phyloP scores from a whole-genome alignment of 2,113 vertebrate genomes.

The Apeltes quadracus region DNA sequence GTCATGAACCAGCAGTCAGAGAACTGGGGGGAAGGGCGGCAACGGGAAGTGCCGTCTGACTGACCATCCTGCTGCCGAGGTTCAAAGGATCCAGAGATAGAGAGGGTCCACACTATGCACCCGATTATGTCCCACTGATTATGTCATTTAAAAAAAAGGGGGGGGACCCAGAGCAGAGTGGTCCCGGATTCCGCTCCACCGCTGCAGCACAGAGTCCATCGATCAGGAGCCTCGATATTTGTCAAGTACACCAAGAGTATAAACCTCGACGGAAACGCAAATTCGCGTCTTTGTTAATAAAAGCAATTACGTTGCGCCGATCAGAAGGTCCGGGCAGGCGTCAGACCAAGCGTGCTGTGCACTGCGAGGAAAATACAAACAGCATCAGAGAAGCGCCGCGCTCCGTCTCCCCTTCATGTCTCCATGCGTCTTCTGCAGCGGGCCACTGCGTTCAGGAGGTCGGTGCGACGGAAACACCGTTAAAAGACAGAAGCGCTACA shows the following conservation, averaged over 20 bases:
- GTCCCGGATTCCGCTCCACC: neutral
- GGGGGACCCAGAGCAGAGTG: neutral
- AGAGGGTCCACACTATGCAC: neutral
- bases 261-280: neutral
- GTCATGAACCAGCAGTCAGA: constrained; percentile 39
- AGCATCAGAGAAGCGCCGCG: neutral
- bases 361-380: neutral
- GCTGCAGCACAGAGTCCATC: constrained; percentile 2
- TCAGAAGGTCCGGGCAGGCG: constrained; percentile 37
- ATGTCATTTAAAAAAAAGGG: constrained; percentile 2
- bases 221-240: neutral
- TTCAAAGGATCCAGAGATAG: neutral
- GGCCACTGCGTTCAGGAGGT: neutral
- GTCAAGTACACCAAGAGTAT: neutral
- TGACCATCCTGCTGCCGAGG: constrained; percentile 12
- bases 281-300: constrained; percentile 45
- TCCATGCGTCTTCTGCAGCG: constrained; percentile 1
- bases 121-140: neutral
- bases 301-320: constrained; percentile 50
- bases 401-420: constrained; percentile 8
- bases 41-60: neutral
- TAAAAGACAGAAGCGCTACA: constrained; percentile 4
- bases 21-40: neutral
- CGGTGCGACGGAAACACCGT: neutral
- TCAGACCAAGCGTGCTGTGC: constrained; percentile 20